phyloP scores from a whole-genome alignment of 2,888 invertebrate species.

The Tipula lateralis region DNA sequence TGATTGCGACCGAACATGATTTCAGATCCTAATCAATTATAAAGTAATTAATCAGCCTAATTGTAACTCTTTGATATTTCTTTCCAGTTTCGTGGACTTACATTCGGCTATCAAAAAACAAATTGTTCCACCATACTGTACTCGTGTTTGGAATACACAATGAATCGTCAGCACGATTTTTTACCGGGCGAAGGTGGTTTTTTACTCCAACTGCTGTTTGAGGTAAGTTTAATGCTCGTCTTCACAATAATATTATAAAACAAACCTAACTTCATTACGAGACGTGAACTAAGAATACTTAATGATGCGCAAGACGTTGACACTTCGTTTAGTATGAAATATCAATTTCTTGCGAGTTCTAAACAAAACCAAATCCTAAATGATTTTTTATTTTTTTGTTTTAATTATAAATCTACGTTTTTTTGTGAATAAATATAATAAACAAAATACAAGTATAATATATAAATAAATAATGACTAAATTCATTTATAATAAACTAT shows the following conservation, averaged over 20 bases:
- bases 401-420: not conserved
- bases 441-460: not conserved
- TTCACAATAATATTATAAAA: too few relatives aligned
- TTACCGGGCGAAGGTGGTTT: constrained; percentile 49
- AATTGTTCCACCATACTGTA: constrained; percentile 48
- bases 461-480: not conserved
- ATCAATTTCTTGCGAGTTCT: too few relatives aligned
- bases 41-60: too few relatives aligned
- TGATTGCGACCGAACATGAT: too few relatives aligned
- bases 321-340: too few relatives aligned
- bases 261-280: too few relatives aligned
- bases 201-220: constrained; percentile 46
- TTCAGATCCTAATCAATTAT: too few relatives aligned
- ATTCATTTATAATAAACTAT: not conserved
- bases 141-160: constrained; percentile 46
- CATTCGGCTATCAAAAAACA: constrained; percentile 48
- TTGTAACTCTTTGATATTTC: too few relatives aligned
- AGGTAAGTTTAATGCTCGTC: too few relatives aligned
- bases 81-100: constrained; percentile 43
- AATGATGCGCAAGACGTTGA: too few relatives aligned
- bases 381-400: not conserved
- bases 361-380: not conserved
- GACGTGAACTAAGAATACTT: too few relatives aligned
- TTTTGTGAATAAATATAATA: too few relatives aligned
- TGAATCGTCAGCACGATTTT: constrained; percentile 43